Evolutionary conservation across 2,113 vertebrate genomes (phyloP), one percentile per base, ranked within the genome.

Genomic region (Chinchilla lanigera): DNA sequence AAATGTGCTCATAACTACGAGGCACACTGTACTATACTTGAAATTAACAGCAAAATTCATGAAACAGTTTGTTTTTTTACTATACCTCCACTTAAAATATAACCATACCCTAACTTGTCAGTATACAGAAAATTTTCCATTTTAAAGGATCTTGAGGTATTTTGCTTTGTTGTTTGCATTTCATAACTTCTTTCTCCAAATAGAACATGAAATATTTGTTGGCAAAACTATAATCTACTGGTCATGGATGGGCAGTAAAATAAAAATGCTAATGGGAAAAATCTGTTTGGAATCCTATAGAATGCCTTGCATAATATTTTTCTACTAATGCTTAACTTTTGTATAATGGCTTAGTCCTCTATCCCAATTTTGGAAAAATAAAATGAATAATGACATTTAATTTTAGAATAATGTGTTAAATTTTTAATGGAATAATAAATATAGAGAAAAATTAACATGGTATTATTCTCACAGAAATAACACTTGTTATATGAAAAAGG

Each of bases 41-140:
- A 69, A 88, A 11, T 54, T 77, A 38, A 41, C 38, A 83, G n/a
- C 7, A 80, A 12, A 85, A 38, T 33, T 92, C 47, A 73, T 47
- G 47, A 58, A 95, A 33, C 52, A 44, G 54, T 24, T 44, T 4
- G 52, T 17, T 58, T 38, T 38, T 24, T 56, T n/a, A 24, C 47
- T 86, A 24, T 52, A 83, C 3, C 22, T 86, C 52, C 87, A 20
- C 50, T 85, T 90, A 89, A 89, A 96, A 78, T 91, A 90, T 13
- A 69, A 77, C 19, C 58, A 86, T n/a, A 38, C 33, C 4, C 26
- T 73, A 91, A 95, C 16, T 90, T 52, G 38, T 67, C 63, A 54
- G 24, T 24, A 16, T 75, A 83, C 47, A 92, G 47, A 26, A 73
- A 90, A 69, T 16, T 61, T 73, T 63, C n/a, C 54, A 26, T 80